Evolutionary conservation across 2,888 invertebrate genomes (phyloP).

Genomic region (Parnassius smintheus): DNA sequence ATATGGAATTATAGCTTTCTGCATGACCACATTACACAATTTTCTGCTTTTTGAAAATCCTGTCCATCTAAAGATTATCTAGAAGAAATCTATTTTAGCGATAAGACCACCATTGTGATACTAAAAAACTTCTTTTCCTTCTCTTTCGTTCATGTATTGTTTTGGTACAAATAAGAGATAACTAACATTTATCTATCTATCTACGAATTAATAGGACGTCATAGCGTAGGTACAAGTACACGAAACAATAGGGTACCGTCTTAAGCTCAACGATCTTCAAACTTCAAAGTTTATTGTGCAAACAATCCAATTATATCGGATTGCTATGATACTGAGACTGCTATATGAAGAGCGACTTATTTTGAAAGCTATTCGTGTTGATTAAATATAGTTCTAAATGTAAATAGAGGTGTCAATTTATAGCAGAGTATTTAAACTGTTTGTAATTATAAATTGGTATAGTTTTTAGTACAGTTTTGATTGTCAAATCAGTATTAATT

Average conservation of each 20-base stretch:
- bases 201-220: conserved; percentile 14
- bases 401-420: neutral
- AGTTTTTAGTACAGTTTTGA: too few species aligned
- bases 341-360: conserved; percentile 22
- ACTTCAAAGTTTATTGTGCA: conserved; percentile 23
- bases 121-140: too few species aligned
- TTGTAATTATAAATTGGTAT: too few species aligned
- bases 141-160: too few species aligned
- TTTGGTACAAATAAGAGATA: too few species aligned
- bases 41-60: too few species aligned
- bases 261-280: conserved; percentile 20
- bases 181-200: neutral
- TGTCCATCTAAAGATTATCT: too few species aligned
- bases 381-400: conserved; percentile 14
- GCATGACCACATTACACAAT: too few species aligned
- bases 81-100: too few species aligned
- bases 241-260: conserved; percentile 21
- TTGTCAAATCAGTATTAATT: too few species aligned
- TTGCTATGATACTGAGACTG: conserved; percentile 21
- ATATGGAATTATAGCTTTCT: too few species aligned
- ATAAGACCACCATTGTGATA: too few species aligned
- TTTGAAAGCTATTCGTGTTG: conserved; percentile 5
- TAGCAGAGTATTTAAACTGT: neutral
- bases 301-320: conserved; percentile 29
- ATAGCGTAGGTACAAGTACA: conserved; percentile 13